phyloP scores from a whole-genome alignment of 2,797 vertebrate genomes.

The Coluber constrictor region DNA sequence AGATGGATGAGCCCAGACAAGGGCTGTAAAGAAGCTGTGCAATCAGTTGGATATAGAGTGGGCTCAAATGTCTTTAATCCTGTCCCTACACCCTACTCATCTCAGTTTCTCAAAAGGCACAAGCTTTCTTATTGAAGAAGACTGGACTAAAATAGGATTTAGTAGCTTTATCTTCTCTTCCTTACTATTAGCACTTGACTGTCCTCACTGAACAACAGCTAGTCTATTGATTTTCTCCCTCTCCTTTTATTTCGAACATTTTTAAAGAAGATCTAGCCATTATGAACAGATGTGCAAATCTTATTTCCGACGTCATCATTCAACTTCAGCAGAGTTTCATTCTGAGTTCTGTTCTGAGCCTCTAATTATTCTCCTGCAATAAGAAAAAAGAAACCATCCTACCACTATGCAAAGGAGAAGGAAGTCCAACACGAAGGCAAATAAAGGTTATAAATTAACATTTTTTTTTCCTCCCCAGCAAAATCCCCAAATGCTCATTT shows the following conservation, averaged over 20 bases:
- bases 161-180: not conserved
- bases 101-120: not conserved
- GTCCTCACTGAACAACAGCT: not conserved
- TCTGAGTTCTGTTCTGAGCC: not conserved
- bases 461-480: not conserved
- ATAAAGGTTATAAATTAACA: not conserved
- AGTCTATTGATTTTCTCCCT: not conserved
- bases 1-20: not conserved
- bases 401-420: not conserved
- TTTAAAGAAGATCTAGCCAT: not conserved
- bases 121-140: not conserved
- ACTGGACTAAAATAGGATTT: not conserved
- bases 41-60: not conserved
- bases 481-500: not conserved
- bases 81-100: not conserved
- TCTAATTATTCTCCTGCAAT: not conserved
- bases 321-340: not conserved
- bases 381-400: not conserved
- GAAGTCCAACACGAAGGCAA: not conserved
- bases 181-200: not conserved
- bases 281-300: not conserved
- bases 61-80: not conserved
- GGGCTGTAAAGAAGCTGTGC: not conserved
- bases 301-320: not conserved
- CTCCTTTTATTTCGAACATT: not conserved